These are phyloP conservation scores for Hirundo rustica DNA, from an alignment of 2,797 vertebrate species.

Conservation along the genomic window DNA sequence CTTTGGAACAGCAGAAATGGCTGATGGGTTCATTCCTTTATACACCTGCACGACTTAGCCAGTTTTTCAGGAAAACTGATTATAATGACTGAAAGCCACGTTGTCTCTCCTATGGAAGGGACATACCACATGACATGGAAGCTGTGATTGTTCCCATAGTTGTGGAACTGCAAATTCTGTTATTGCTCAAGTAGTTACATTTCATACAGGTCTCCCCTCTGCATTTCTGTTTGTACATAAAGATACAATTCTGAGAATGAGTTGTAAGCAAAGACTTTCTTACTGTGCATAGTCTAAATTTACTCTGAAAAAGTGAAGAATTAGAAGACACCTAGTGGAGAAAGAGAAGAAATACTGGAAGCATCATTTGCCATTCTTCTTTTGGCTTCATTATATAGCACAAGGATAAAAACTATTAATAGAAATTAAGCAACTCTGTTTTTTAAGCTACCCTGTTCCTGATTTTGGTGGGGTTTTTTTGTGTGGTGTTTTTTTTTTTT, in stretches of 20 bases:
- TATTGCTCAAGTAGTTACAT: not conserved
- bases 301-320: not conserved
- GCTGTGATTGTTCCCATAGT: not conserved
- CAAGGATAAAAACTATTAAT: not conserved
- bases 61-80: not conserved
- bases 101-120: not conserved
- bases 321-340: not conserved
- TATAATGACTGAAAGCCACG: not conserved
- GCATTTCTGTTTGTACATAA: not conserved
- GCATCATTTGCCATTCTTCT: not conserved
- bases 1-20: not conserved
- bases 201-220: not conserved
- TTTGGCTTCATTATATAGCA: not conserved
- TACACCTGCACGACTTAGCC: not conserved
- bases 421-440: not conserved
- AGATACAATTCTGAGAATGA: not conserved
- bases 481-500: not conserved
- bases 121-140: rapidly evolving
- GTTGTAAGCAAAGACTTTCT: not conserved
- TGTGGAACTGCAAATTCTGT: not conserved
- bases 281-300: not conserved
- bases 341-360: not conserved
- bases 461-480: not conserved
- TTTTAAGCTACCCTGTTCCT: not conserved
- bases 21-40: not conserved